Evolutionary conservation across 2,888 invertebrate species (phyloP).

Genomic region (Augiades crinisus): DNA sequence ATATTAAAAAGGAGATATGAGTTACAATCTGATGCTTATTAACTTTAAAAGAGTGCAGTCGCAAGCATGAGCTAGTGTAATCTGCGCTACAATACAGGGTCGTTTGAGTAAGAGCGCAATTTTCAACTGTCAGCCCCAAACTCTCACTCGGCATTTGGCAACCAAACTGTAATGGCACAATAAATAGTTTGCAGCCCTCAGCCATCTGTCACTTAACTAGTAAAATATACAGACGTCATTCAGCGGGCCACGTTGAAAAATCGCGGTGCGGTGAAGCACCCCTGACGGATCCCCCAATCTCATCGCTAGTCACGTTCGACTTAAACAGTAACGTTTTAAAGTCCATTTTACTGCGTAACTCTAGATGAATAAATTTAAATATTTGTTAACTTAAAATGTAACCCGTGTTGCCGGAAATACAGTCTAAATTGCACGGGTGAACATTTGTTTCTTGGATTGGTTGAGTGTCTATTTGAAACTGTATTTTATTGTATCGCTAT

Average conservation of each 20-base stretch:
- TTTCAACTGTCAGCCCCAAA: constrained; percentile 69
- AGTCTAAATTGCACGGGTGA: constrained; percentile 77
- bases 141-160: constrained; percentile 61
- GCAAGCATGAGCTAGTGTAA: constrained; percentile 30
- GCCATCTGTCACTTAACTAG: constrained; percentile 80
- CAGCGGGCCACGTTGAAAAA: constrained; percentile 71
- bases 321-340: constrained; percentile 37
- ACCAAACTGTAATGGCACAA: constrained; percentile 74
- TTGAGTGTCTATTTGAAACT: constrained; percentile 39
- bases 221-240: constrained; percentile 80
- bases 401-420: constrained; percentile 80
- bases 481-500: constrained; percentile 41
- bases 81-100: constrained; percentile 47
- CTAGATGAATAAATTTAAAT: constrained; percentile 74
- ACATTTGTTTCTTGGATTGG: constrained; percentile 70
- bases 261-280: constrained; percentile 62
- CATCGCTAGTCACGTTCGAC: constrained; percentile 29
- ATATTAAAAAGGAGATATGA: too few relatives aligned
- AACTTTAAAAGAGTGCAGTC: background rate
- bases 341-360: constrained; percentile 49
- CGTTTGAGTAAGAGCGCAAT: constrained; percentile 55
- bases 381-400: constrained; percentile 81
- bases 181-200: constrained; percentile 76
- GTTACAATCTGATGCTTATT: background rate
- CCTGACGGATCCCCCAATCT: constrained; percentile 44